phyloP scores from a whole-genome alignment of 2,797 vertebrate species.

The Sebastes steindachneri region DNA sequence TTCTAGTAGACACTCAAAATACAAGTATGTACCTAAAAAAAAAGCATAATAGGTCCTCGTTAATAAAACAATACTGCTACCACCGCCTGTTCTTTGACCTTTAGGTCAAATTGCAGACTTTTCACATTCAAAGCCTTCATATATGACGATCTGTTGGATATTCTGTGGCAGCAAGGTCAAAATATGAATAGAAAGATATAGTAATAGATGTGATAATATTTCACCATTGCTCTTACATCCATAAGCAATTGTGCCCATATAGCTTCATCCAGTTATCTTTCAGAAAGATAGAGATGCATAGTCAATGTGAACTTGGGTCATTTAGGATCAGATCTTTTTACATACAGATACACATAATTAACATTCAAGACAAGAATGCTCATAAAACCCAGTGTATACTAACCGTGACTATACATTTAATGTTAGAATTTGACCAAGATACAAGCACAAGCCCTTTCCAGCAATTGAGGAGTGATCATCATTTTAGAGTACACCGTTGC shows the following conservation, averaged over 20 bases:
- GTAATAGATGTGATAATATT: not conserved
- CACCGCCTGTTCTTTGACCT: not conserved
- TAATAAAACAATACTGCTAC: not conserved
- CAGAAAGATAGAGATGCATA: not conserved
- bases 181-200: not conserved
- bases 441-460: not conserved
- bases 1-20: too few species aligned
- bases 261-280: not conserved
- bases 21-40: too few species aligned
- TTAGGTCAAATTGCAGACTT: not conserved
- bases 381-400: too few species aligned
- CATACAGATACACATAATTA: not conserved
- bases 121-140: not conserved
- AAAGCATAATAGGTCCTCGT: not conserved
- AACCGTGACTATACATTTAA: not conserved
- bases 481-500: not conserved
- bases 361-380: too few species aligned
- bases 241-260: not conserved
- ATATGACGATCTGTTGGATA: not conserved
- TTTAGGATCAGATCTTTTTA: not conserved
- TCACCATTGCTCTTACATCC: not conserved
- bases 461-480: not conserved
- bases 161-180: not conserved
- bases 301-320: not conserved
- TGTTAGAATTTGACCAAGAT: not conserved